Evolutionary conservation across 2,888 invertebrate genomes (phyloP).

Genomic region (Frankliniella intonsa): DNA sequence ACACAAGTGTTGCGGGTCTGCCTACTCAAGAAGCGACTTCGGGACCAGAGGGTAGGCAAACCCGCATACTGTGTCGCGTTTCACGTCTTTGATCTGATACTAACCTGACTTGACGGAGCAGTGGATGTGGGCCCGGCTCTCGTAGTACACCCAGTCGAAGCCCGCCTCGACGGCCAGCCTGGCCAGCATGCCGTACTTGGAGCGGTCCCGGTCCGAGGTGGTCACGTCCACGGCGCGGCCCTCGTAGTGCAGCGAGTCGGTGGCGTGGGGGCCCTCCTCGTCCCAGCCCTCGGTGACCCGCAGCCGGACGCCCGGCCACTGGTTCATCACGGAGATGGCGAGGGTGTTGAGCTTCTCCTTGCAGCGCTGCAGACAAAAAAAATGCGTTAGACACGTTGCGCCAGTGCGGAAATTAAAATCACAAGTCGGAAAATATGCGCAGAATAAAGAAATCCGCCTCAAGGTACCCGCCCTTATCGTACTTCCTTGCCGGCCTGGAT

Average conservation of each 20-base stretch:
- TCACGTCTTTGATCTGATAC: too few species aligned
- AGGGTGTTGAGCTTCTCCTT: slow-evolving; percentile 91
- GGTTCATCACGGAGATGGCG: slow-evolving; percentile 95
- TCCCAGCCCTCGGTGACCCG: slow-evolving; percentile 96
- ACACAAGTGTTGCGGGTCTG: too few species aligned
- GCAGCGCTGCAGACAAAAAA: slow-evolving; percentile 71
- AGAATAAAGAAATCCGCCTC: too few species aligned
- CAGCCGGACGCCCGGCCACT: slow-evolving; percentile 92
- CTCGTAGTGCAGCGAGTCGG: slow-evolving; percentile 90
- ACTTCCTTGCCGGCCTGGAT: too few species aligned
- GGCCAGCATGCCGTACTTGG: slow-evolving; percentile 95
- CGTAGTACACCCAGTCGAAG: slow-evolving; percentile 98
- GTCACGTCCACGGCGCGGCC: slow-evolving; percentile 94
- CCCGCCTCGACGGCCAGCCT: slow-evolving; percentile 93
- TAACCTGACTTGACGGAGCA: slow-evolving; percentile 97
- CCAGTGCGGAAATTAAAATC: too few species aligned
- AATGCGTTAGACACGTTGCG: not conserved
- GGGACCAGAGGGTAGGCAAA: too few species aligned
- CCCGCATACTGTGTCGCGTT: too few species aligned
- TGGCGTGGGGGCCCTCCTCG: slow-evolving; percentile 72
- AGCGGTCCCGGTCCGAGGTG: slow-evolving; percentile 85
- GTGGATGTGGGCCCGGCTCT: slow-evolving; percentile 90
- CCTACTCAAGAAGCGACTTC: too few species aligned
- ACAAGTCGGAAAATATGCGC: too few species aligned
- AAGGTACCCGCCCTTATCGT: too few species aligned